Base-by-base conservation (phyloP, 2,113 vertebrate species). In the Cavia aperea region DNA sequence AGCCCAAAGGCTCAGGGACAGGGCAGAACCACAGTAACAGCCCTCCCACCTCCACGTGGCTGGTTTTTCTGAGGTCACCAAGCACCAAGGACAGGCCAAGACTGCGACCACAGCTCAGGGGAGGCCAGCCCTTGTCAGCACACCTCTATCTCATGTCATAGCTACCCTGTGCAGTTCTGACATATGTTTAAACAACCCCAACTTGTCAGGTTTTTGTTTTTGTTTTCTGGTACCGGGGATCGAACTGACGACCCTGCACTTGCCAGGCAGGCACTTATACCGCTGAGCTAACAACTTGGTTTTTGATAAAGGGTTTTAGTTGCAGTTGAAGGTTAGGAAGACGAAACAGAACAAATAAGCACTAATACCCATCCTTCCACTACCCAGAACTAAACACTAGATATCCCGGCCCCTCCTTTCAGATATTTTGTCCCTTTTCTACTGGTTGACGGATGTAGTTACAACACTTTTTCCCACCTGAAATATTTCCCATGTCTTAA, bases 121-220 rank as follows among this genome's bases (percentile, higher is more conserved):
- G 36, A 36, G 23, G 16, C 2, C 5, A 7, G n/a, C 23, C 6
- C 26, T 14, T 13, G 2, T 7, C 31, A 6, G 21, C 4, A 33
- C 73, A 5, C 23, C 6, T 63, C 43, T 58, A 5, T 21, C 56
- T 58, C 18, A 58, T 58, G 56, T 58, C 56, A 58, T 16, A 14
- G 4, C 3, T 43, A 4, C 2, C 23, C 63, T 43, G 5, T 0
- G 11, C 8, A 14, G 62, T 9, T 78, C 24, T 15, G 58, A 56
- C 39, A 23, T 3, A 11, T n/a, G 43, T 29, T 63, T 56, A 5
- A 33, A 4, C 21, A 91, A 16, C 13, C n/a, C 7, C 65, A 46
- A 54, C 51, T 54, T 9, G 51, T 12, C 12, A 12, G 10, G 49
- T 51, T 51, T 51, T 9, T 9, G 51, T 54, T 54, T 9, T 39